Evolutionary conservation across 2,113 vertebrate species (phyloP).

Genomic region (Vimba vimba): DNA sequence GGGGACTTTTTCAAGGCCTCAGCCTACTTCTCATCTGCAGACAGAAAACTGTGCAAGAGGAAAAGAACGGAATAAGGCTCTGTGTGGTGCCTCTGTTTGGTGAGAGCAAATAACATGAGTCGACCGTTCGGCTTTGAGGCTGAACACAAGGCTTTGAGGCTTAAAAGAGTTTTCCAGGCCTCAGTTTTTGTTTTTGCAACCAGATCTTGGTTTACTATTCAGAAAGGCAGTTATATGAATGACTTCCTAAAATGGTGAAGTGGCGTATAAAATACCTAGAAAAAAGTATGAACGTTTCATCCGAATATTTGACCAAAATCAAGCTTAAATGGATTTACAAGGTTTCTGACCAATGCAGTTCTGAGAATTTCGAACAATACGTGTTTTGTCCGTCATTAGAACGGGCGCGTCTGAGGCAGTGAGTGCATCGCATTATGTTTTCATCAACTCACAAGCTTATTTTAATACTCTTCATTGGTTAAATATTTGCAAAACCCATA

Average conservation of each 20-base stretch:
- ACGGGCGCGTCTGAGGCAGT: too few species aligned
- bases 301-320: background rate
- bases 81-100: slow-evolving; percentile 59
- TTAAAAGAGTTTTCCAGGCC: slow-evolving; percentile 36
- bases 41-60: slow-evolving; percentile 24
- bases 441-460: too few species aligned
- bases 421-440: too few species aligned
- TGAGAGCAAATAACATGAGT: slow-evolving; percentile 42
- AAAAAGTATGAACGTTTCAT: background rate
- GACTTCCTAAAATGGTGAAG: background rate
- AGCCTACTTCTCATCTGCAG: slow-evolving; percentile 68
- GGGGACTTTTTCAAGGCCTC: slow-evolving; percentile 68
- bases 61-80: slow-evolving; percentile 59
- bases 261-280: background rate
- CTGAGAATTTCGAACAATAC: too few species aligned
- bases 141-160: slow-evolving; percentile 19
- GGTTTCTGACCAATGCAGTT: too few species aligned
- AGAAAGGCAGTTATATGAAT: slow-evolving; percentile 2
- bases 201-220: slow-evolving; percentile 2
- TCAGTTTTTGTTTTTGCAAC: slow-evolving; percentile 3
- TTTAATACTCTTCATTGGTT: too few species aligned
- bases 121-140: slow-evolving; percentile 34
- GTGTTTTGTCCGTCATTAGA: too few species aligned
- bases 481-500: too few species aligned
- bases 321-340: too few species aligned